phyloP scores from a whole-genome alignment of 2,797 vertebrate genomes.

The Schizopygopsis malacanthus region DNA sequence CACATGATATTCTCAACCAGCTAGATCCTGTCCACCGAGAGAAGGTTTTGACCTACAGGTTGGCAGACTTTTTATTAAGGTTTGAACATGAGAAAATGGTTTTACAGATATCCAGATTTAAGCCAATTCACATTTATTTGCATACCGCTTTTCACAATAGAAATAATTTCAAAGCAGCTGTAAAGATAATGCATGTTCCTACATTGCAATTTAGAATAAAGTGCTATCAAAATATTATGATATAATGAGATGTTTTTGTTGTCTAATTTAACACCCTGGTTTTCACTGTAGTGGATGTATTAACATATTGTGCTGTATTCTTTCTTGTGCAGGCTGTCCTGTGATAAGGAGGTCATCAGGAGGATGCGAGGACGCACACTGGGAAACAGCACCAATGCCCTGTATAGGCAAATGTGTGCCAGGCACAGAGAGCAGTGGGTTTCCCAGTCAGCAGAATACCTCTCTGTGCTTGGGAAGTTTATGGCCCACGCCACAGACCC shows the following conservation, averaged over 20 bases:
- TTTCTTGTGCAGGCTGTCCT: neutral
- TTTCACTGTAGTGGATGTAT: too few relatives aligned
- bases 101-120: too few relatives aligned
- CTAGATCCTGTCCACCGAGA: neutral
- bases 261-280: too few relatives aligned
- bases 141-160: neutral
- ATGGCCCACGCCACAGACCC: too few relatives aligned
- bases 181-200: too few relatives aligned
- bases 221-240: too few relatives aligned
- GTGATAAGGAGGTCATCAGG: neutral
- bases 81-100: neutral
- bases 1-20: neutral
- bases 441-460: neutral
- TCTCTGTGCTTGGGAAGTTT: neutral
- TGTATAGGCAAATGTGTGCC: neutral
- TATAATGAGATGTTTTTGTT: neutral
- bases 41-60: slow-evolving; percentile 7
- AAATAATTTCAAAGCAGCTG: too few relatives aligned
- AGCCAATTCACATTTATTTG: neutral
- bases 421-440: neutral
- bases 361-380: neutral
- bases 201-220: too few relatives aligned
- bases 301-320: neutral
- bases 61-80: neutral
- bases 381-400: neutral